A percentile compares a stretch with the other conserved stretches of the same genome.
These are phyloP conservation scores for Pseudotriccus pelzelni DNA, from an alignment of 2,797 vertebrate species.

Conservation along the genomic window DNA sequence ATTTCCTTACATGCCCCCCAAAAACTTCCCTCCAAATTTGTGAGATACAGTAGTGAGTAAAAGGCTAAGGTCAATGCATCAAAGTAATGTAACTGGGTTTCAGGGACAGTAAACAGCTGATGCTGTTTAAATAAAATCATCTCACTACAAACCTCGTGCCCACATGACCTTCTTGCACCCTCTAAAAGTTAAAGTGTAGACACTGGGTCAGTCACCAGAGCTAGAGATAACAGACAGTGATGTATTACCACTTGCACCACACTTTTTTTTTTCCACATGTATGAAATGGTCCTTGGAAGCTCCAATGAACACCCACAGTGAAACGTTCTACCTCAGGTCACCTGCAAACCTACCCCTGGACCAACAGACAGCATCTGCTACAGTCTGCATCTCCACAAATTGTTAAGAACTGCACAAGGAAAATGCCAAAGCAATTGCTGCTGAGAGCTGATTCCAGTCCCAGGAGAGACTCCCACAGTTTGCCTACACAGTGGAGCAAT, in stretches of 20 bases:
- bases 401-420: not conserved
- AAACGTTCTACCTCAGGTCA: not conserved
- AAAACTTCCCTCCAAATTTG: not conserved
- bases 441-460: not conserved
- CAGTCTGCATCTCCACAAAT: not conserved
- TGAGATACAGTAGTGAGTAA: not conserved
- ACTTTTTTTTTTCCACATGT: not conserved
- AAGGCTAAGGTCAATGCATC: not conserved
- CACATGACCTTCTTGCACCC: not conserved
- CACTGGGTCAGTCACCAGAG: accelerated
- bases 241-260: not conserved
- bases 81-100: not conserved
- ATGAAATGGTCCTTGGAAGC: not conserved
- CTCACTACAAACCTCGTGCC: too few relatives aligned
- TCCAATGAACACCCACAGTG: not conserved
- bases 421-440: not conserved
- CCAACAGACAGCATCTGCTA: not conserved
- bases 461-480: not conserved
- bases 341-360: not conserved
- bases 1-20: not conserved
- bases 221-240: accelerated
- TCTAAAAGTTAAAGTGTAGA: accelerated
- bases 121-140: not conserved
- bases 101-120: not conserved
- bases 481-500: not conserved